Conservation (phyloP, 2,797 vertebrate species). For the Hydrophis major region DNA sequence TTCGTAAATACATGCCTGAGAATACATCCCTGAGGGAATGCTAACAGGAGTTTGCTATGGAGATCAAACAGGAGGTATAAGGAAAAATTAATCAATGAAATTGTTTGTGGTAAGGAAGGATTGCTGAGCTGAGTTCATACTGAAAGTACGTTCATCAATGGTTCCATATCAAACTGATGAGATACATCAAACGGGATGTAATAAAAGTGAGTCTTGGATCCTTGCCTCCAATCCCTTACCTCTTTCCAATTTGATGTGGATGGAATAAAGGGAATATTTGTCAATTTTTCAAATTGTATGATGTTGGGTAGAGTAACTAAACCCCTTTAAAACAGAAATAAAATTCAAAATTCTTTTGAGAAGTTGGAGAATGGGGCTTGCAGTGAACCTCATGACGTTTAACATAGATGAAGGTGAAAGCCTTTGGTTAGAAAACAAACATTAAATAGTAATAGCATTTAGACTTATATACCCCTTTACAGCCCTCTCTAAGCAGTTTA, state of each 20-base stretch:
- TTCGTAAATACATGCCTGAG: not conserved
- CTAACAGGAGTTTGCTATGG: not conserved
- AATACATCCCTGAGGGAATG: not conserved
- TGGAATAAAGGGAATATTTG: not conserved
- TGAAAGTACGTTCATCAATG: not conserved
- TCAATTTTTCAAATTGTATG: not conserved
- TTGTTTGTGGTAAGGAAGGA: not conserved
- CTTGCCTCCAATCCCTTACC: not conserved
- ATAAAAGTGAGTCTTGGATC: not conserved
- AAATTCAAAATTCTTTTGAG: not conserved
- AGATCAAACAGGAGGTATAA: not conserved
- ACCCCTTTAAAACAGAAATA: not conserved
- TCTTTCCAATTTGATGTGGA: not conserved
- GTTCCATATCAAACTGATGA: not conserved
- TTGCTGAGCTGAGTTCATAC: not conserved
- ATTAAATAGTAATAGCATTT: not conserved
- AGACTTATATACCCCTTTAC: no score
- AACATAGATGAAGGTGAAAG: not conserved
- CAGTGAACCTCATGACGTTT: not conserved
- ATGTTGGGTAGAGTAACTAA: not conserved
- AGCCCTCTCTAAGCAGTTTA: no score
- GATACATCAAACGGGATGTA: not conserved
- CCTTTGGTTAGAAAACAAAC: not conserved
- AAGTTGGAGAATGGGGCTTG: not conserved
- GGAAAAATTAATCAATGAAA: not conserved